Conservation (phyloP, 2,888 invertebrate genomes). For the Scelioninae gen. 1 region DNA sequence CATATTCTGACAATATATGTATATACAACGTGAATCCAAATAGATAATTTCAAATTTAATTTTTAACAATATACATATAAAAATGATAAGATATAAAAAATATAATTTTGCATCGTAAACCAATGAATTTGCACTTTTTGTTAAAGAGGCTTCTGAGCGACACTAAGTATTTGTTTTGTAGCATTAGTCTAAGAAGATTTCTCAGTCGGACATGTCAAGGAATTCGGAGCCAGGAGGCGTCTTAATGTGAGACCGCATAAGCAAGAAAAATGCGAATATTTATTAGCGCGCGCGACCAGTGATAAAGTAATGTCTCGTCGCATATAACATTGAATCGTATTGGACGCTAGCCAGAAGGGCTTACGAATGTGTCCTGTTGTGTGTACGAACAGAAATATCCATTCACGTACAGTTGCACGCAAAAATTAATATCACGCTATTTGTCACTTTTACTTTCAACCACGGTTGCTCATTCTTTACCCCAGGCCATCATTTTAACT, state of each 20-base stretch:
- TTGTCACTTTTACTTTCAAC: constrained; percentile 36
- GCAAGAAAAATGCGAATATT: constrained; percentile 51
- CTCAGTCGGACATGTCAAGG: constrained; percentile 23
- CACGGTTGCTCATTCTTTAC: background rate
- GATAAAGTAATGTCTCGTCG: constrained; percentile 68
- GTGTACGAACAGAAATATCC: constrained; percentile 71
- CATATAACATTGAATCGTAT: constrained; percentile 74
- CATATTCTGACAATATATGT: too few relatives aligned
- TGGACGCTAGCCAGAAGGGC: constrained; percentile 76
- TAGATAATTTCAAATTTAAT: too few relatives aligned
- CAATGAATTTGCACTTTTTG: too few relatives aligned
- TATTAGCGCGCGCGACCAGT: constrained; percentile 46
- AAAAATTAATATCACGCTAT: constrained; percentile 56
- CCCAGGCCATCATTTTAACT: background rate
- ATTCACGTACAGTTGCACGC: constrained; percentile 71
- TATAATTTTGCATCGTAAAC: too few relatives aligned
- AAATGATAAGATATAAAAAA: too few relatives aligned
- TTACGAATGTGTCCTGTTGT: constrained; percentile 69
- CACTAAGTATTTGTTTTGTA: too few relatives aligned
- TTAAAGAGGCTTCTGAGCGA: too few relatives aligned
- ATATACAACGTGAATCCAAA: too few relatives aligned
- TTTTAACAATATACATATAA: too few relatives aligned
- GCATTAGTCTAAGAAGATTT: background rate
- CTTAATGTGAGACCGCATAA: constrained; percentile 32
- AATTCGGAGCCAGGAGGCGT: constrained; percentile 23